phyloP scores from a whole-genome alignment of 2,888 invertebrate species.

The Acrobeloides nanus region DNA sequence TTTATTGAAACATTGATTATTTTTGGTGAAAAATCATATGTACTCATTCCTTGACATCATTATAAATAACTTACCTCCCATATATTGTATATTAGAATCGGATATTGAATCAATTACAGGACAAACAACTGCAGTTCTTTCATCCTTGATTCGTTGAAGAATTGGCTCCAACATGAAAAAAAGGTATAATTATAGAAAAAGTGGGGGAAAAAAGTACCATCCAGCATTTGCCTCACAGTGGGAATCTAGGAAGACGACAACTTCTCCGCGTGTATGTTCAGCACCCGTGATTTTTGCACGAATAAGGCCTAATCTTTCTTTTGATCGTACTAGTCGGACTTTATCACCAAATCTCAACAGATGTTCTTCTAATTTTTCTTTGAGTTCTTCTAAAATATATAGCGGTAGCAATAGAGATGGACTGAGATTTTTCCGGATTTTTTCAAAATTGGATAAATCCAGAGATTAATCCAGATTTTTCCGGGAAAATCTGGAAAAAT shows the following conservation, averaged over 20 bases:
- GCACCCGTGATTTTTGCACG: constrained; percentile 72
- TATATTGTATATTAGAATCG: constrained; percentile 70
- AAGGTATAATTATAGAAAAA: not conserved
- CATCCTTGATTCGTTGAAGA: constrained; percentile 73
- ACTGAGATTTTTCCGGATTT: too few relatives aligned
- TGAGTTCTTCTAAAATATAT: constrained; percentile 65
- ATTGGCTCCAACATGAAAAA: constrained; percentile 71
- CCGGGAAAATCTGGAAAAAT: constrained; percentile 11
- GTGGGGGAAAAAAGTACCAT: too few relatives aligned
- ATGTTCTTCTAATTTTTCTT: constrained; percentile 72
- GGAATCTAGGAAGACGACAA: constrained; percentile 78
- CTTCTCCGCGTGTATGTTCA: constrained; percentile 70
- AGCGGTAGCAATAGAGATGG: too few relatives aligned
- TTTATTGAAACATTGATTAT: too few relatives aligned
- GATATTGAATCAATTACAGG: constrained; percentile 92
- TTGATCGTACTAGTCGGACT: constrained; percentile 69
- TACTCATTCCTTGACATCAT: too few relatives aligned
- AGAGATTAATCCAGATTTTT: not conserved
- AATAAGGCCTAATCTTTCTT: constrained; percentile 75
- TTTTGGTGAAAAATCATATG: too few relatives aligned
- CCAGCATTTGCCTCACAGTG: too few relatives aligned
- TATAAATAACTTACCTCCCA: constrained; percentile 54
- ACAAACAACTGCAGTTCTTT: constrained; percentile 72
- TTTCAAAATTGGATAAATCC: not conserved
- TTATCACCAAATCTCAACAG: constrained; percentile 59